phyloP scores from a whole-genome alignment of 2,797 vertebrate genomes.

The Sebastiscus tertius region DNA sequence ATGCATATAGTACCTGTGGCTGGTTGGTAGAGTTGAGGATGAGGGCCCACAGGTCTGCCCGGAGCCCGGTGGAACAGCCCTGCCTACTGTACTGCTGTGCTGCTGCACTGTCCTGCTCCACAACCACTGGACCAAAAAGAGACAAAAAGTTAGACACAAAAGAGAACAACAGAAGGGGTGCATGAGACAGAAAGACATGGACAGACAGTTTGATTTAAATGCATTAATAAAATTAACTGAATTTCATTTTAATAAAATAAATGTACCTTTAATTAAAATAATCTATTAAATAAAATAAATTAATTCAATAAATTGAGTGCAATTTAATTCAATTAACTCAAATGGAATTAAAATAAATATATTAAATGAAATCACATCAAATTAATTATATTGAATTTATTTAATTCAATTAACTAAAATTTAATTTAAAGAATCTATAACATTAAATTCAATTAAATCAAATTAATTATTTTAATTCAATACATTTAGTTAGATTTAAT shows the following conservation, averaged over 20 bases:
- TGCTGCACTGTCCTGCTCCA: slow-evolving; percentile 91
- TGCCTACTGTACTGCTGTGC: slow-evolving; percentile 96
- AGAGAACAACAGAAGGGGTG: neutral
- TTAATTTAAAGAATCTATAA: too few relatives aligned
- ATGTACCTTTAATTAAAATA: neutral
- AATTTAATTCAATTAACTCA: neutral
- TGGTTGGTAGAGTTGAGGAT: slow-evolving; percentile 93
- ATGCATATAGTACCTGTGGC: slow-evolving; percentile 85
- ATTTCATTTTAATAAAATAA: neutral
- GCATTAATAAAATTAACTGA: neutral
- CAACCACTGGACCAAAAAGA: slow-evolving; percentile 82
- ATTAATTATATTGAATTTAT: neutral
- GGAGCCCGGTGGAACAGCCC: slow-evolving; percentile 92
- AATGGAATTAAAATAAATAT: neutral
- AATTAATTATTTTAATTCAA: too few relatives aligned
- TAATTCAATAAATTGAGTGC: neutral
- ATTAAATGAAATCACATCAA: neutral
- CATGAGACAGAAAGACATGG: neutral
- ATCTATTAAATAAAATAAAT: neutral
- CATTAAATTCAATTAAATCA: too few relatives aligned
- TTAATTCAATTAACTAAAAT: neutral
- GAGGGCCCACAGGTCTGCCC: slow-evolving; percentile 94
- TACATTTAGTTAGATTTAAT: neutral
- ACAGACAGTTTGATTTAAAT: neutral
- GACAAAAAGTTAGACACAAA: neutral